A percentile compares a stretch with the other conserved stretches of the same genome.
These are phyloP conservation scores for Drosophila suboccidentalis DNA, from an alignment of 2,888 invertebrate genomes.

Conservation along the genomic window DNA sequence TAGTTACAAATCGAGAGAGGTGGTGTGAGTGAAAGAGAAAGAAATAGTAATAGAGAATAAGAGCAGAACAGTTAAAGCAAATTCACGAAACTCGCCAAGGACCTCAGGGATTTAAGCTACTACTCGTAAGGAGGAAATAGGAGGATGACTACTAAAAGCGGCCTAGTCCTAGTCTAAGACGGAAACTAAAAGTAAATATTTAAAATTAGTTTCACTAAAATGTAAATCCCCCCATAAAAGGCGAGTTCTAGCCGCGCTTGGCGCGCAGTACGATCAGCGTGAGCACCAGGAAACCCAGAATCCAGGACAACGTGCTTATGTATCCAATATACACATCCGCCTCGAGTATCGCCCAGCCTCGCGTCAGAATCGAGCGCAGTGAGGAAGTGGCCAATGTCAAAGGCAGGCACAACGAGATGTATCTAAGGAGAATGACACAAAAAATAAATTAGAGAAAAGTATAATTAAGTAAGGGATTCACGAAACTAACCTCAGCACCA, in stretches of 20 bases:
- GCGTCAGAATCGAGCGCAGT: conserved; percentile 93
- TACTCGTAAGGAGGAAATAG: conserved; percentile 17
- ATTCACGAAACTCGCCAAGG: conserved; percentile 29
- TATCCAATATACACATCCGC: conserved; percentile 95
- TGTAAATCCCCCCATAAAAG: conserved; percentile 21
- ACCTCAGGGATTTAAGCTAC: conserved; percentile 47
- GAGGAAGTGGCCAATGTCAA: conserved; percentile 97
- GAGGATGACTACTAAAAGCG: conserved; percentile 62
- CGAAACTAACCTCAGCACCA: conserved; percentile 88
- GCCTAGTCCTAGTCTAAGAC: conserved; percentile 55
- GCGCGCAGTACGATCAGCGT: conserved; percentile 92
- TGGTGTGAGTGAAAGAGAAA: not conserved
- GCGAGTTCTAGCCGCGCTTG: conserved; percentile 89
- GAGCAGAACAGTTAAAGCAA: conserved; percentile 18
- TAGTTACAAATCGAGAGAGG: conserved; percentile 2
- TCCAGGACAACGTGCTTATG: conserved; percentile 94
- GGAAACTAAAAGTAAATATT: conserved; percentile 48
- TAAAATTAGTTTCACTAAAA: conserved; percentile 54
- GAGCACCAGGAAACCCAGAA: conserved; percentile 92
- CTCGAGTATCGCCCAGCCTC: conserved; percentile 94
- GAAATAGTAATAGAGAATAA: conserved; percentile 17
- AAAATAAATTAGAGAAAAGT: not conserved
- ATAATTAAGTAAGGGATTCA: not conserved
- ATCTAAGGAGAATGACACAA: conserved; percentile 82
- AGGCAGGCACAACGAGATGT: conserved; percentile 93